Evolutionary conservation across 2,113 vertebrate species (phyloP), one percentile per base, ranked within the genome.

Genomic region (Xyrauchen texanus): DNA sequence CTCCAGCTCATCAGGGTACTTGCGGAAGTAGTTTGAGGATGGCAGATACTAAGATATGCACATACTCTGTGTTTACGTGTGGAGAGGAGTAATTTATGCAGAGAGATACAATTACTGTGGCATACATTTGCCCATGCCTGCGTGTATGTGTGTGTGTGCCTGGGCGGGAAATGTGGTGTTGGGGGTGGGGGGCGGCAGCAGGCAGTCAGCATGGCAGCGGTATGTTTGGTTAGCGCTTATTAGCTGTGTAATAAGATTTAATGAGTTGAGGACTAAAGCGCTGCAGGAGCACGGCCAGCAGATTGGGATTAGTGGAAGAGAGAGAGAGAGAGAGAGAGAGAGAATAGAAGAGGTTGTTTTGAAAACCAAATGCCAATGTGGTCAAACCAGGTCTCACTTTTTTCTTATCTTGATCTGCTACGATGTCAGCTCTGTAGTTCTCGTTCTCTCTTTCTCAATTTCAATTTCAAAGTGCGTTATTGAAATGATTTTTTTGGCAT

Each of bases 161-260:
- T 34, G 21, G 21, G 21, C 21, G 21, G 21, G 21, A 34, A 34
- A 34, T 34, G 47, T 13, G 51, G 57, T 49, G 71, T 49, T 72
- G 49, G 3, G 55, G 16, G 15, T 49, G 8, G 6, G 46, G 55
- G 71, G 57, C 3, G 42, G 72, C 16, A 12, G 49, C 10, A 15
- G 52, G 46, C 52, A 47, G 72, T 64, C 53, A 65, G 68, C 62
- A 65, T 84, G 74, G 63, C 68, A 65, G 47, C 67, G 51, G 78
- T 83, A 69, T 87, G 82, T 88, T 86, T 82, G 80, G 79, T 86
- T 86, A 80, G 81, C 70, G 83, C 86, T 88, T 87, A 89, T 89
- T 89, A 87, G 80, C 78, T 64, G 13, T 88, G 85, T 89, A 88
- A 88, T 87, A 81, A 83, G 81, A 88, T 78, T 87, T 90, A 90